Percentiles rank a stretch among this genome's conserved stretches.
Evolutionary conservation across 1,140 invertebrate species (phyloP).

Genomic region (Heliconius himera): DNA sequence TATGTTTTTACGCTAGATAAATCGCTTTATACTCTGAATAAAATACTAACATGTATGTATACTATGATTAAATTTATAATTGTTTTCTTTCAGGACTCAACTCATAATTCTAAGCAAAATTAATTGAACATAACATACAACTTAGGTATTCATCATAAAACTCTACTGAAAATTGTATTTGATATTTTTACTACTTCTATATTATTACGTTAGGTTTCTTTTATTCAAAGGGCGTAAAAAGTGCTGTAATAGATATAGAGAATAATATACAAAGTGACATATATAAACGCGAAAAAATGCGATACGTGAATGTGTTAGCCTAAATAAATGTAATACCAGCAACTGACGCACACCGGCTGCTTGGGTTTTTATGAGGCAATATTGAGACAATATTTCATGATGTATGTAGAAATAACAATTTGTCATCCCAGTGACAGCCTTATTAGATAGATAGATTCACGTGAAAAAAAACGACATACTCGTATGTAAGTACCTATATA

Average conservation of each 20-base stretch:
- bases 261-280: neutral
- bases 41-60: no score
- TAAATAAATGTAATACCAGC: conserved; percentile 1
- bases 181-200: neutral
- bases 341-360: neutral
- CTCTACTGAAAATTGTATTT: neutral
- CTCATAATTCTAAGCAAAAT: no score
- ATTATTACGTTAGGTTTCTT: neutral
- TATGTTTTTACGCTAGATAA: no score
- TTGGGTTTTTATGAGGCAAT: conserved; percentile 4
- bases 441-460: neutral
- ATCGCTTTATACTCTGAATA: no score
- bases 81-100: no score
- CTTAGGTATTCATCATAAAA: no score
- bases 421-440: neutral
- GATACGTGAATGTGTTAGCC: neutral
- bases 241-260: neutral
- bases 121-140: no score
- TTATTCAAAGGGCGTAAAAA: neutral
- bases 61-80: no score
- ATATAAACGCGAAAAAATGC: neutral
- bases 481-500: no score
- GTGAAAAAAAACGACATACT: no score
- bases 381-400: neutral
- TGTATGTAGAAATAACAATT: neutral